Conservation (phyloP, 2,888 invertebrate genomes). For the Acrobasis suavella region DNA sequence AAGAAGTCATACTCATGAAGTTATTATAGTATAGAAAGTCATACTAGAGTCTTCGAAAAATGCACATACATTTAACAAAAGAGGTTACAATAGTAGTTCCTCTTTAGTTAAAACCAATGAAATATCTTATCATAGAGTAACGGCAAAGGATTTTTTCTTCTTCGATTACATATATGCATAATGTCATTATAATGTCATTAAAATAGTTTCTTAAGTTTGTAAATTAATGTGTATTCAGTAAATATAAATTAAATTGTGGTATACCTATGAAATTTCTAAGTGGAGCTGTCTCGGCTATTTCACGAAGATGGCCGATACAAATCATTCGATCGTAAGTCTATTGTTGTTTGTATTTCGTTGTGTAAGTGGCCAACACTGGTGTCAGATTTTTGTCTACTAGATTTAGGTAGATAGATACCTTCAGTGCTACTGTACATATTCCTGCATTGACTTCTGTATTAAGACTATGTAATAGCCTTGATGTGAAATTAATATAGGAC, state of each 20-base stretch:
- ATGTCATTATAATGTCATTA: neutral
- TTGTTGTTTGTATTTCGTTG: neutral
- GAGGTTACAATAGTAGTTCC: too few relatives aligned
- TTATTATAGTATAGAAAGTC: too few relatives aligned
- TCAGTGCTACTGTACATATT: too few relatives aligned
- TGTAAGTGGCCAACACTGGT: neutral
- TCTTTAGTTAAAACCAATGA: too few relatives aligned
- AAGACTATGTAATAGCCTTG: too few relatives aligned
- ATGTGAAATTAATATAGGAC: too few relatives aligned
- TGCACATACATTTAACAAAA: too few relatives aligned
- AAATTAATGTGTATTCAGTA: constrained; percentile 2
- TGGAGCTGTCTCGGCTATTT: constrained; percentile 33
- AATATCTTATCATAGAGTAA: neutral
- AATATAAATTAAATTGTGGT: constrained; percentile 18
- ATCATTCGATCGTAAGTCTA: constrained; percentile 51
- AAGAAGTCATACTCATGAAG: too few relatives aligned
- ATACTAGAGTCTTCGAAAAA: too few relatives aligned
- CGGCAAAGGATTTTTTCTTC: neutral
- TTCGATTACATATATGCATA: neutral
- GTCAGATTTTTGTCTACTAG: too few relatives aligned
- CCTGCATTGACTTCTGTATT: neutral
- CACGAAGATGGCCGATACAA: constrained; percentile 44
- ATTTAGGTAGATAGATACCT: too few relatives aligned
- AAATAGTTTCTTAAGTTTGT: neutral
- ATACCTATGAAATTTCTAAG: constrained; percentile 50